These are phyloP conservation scores for Setophaga coronata DNA, from an alignment of 2,113 vertebrate genomes.

Conservation along the genomic window DNA sequence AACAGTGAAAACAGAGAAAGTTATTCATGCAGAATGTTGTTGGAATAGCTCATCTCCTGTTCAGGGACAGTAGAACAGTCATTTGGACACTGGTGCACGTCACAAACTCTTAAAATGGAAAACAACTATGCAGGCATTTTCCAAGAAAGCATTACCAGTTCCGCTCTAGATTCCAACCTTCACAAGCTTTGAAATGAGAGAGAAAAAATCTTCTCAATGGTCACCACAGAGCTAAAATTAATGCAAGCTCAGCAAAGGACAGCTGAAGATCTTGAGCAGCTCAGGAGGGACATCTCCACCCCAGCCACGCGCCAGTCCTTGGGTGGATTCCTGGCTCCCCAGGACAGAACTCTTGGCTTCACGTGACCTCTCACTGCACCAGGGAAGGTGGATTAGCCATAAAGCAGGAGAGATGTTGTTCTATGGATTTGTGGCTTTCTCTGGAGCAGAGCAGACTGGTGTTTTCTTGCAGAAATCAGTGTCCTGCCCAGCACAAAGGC, in stretches of 20 bases:
- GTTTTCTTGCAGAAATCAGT: neutral
- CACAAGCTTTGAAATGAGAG: neutral
- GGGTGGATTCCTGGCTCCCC: neutral
- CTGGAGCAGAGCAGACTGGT: neutral
- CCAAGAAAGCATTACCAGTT: neutral
- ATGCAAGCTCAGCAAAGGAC: neutral
- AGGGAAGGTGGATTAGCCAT: neutral
- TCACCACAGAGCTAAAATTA: neutral
- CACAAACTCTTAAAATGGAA: neutral
- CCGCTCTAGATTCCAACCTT: neutral
- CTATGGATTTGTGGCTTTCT: neutral
- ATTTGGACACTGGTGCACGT: neutral
- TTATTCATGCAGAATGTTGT: neutral
- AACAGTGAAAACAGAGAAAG: neutral
- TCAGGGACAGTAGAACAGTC: neutral
- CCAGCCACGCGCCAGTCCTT: neutral
- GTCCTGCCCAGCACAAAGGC: slow-evolving; percentile 16
- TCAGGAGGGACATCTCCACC: neutral
- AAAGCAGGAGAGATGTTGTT: neutral
- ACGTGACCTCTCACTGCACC: neutral
- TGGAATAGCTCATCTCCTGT: neutral
- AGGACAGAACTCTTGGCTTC: neutral
- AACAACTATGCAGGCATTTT: neutral
- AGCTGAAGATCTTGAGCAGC: neutral
- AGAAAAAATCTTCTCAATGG: neutral